Conservation (phyloP, 1,140 invertebrate species). For the Trichogramma pretiosum region DNA sequence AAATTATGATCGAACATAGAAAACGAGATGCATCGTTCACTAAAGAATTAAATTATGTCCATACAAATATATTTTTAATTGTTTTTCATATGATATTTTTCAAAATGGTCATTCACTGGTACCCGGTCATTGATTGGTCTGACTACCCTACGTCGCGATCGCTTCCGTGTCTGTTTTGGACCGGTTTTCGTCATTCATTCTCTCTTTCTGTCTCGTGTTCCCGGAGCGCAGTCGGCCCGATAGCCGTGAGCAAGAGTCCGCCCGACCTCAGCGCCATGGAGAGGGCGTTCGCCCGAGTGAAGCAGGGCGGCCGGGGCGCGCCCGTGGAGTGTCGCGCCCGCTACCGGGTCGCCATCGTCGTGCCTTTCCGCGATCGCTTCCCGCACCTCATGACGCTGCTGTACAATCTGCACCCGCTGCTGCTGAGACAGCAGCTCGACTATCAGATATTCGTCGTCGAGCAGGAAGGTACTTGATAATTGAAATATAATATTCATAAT, state of each 20-base stretch:
- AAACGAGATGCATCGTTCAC: too few relatives aligned
- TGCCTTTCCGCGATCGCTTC: slow-evolving; percentile 79
- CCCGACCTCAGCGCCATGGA: slow-evolving; percentile 38
- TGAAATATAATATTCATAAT: too few relatives aligned
- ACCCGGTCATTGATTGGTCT: neutral
- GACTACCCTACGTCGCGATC: neutral
- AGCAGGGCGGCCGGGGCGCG: slow-evolving; percentile 65
- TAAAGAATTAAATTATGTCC: too few relatives aligned
- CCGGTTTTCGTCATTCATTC: neutral
- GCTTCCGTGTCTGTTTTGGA: neutral
- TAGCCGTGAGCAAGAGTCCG: slow-evolving; percentile 37
- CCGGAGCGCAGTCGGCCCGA: slow-evolving; percentile 36
- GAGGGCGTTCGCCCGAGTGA: slow-evolving; percentile 43
- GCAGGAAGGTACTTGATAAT: slow-evolving; percentile 71
- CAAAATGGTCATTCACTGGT: too few relatives aligned
- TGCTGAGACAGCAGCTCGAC: slow-evolving; percentile 82
- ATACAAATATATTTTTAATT: too few relatives aligned
- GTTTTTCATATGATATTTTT: too few relatives aligned
- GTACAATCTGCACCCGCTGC: slow-evolving; percentile 82
- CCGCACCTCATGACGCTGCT: slow-evolving; percentile 76
- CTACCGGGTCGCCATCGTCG: slow-evolving; percentile 76
- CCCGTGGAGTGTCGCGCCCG: slow-evolving; percentile 66
- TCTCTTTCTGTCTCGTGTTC: neutral
- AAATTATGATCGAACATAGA: too few relatives aligned
- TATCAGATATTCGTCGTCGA: slow-evolving; percentile 95